Base-by-base conservation (phyloP, 2,113 vertebrate species). In the Festucalex cinctus region DNA sequence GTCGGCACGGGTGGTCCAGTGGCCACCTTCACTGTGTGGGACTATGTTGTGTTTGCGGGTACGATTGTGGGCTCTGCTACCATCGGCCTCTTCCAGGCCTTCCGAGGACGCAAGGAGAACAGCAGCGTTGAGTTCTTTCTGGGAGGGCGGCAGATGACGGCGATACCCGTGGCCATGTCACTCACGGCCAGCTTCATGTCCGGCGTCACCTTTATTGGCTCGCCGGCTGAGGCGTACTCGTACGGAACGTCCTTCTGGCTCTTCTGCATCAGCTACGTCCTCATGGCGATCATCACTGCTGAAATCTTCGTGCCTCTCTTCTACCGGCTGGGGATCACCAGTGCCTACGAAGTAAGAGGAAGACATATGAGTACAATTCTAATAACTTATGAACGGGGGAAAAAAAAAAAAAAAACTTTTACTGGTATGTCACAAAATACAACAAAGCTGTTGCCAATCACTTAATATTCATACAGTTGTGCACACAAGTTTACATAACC, bases 101-200 rank as follows among this genome's bases (percentile, higher is more conserved):
- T 93, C 58, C 79, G 89, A 12, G 56, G 86, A 26, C 89, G 91
- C 1, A 91, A 86, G 69, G 74, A 91, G 12, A 66, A 71, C 63
- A 89, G 82, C 84, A 92, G 81, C 7, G 75, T 48, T 0, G 91
- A 93, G 69, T 93, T 92, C 68, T 71, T 93, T 60, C 80, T 93
- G 62, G 93, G 91, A 0, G 93, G 91, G 6, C 85, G 92, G 51
- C 91, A 89, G 70, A 91, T 93, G 92, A 91, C 86, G 0, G 92
- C 93, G 1, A 81, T 93, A 68, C 93, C 93, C 0, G 93, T 93
- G 12, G 91, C 92, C 69, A 92, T 93, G 89, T 93, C 93, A 0
- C 90, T 93, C 9, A 93, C 93, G 0, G 92, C 92, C 81, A 93
- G 92, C 76, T 93, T 93, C 75, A 93, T 93, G 93, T 93, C 93